Evolutionary conservation across 2,888 invertebrate genomes (phyloP).

Genomic region (Phasia obesa): DNA sequence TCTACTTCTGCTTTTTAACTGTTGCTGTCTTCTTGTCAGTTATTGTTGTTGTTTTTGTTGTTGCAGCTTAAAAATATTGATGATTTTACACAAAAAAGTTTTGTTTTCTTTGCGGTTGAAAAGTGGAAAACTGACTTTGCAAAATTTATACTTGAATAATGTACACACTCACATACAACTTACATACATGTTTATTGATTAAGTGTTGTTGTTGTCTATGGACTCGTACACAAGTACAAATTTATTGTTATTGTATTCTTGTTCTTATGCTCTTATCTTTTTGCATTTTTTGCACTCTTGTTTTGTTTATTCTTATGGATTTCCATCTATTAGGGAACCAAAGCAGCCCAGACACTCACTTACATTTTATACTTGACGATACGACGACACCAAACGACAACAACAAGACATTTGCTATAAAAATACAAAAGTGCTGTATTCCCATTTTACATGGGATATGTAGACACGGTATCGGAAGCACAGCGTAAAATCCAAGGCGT

Average conservation of each 20-base stretch:
- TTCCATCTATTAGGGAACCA: constrained; percentile 30
- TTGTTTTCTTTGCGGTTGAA: neutral
- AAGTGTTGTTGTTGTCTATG: constrained; percentile 40
- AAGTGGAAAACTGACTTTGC: neutral
- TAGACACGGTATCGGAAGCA: neutral
- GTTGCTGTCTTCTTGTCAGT: constrained; percentile 29
- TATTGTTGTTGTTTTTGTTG: constrained; percentile 12
- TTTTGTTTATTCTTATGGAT: constrained; percentile 23
- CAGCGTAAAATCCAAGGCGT: neutral
- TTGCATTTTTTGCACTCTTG: constrained; percentile 7
- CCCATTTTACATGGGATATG: constrained; percentile 26
- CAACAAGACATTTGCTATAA: constrained; percentile 24
- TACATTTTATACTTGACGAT: neutral
- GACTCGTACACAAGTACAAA: neutral
- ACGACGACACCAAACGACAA: constrained; percentile 12
- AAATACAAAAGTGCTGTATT: constrained; percentile 62
- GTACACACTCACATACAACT: neutral
- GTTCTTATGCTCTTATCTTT: neutral
- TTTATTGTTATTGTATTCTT: constrained; percentile 16
- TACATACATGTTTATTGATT: constrained; percentile 44
- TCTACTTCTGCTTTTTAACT: constrained; percentile 26
- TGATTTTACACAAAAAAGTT: constrained; percentile 29
- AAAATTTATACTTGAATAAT: constrained; percentile 27
- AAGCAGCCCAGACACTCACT: constrained; percentile 12
- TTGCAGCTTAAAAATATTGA: constrained; percentile 32